phyloP scores from a whole-genome alignment of 2,113 vertebrate genomes.

The Okapia johnstoni region DNA sequence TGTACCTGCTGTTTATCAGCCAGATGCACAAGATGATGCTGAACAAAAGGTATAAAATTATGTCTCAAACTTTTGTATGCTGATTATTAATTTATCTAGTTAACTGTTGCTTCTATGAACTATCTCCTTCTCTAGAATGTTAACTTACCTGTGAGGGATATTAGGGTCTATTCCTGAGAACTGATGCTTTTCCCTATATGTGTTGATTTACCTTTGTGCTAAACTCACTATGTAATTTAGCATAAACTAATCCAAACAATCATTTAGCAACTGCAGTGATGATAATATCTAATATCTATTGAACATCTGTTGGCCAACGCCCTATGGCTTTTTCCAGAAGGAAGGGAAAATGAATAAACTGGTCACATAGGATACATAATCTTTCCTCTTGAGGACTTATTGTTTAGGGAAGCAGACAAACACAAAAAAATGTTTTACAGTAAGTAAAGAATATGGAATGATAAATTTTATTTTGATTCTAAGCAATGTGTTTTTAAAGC shows the following conservation, averaged over 20 bases:
- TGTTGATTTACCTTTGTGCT: not conserved
- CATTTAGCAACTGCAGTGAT: not conserved
- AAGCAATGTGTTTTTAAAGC: not conserved
- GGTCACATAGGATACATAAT: not conserved
- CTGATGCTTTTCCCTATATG: not conserved
- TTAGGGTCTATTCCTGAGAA: not conserved
- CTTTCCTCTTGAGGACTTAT: not conserved
- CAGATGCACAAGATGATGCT: not conserved
- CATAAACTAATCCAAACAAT: not conserved
- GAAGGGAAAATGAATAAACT: not conserved
- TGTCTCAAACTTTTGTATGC: not conserved
- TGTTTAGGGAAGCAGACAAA: not conserved
- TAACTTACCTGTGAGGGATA: not conserved
- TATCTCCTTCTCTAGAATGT: not conserved
- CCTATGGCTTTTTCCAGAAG: not conserved
- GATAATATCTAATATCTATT: not conserved
- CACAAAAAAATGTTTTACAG: not conserved
- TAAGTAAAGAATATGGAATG: not conserved
- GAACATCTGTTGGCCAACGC: not conserved
- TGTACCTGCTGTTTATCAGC: not conserved
- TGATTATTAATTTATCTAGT: not conserved
- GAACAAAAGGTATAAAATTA: constrained; percentile 57
- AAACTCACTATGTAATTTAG: not conserved
- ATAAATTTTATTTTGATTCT: not conserved
- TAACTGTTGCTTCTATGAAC: not conserved